phyloP scores from a whole-genome alignment of 2,888 invertebrate species.

The Apotomis betuletana region DNA sequence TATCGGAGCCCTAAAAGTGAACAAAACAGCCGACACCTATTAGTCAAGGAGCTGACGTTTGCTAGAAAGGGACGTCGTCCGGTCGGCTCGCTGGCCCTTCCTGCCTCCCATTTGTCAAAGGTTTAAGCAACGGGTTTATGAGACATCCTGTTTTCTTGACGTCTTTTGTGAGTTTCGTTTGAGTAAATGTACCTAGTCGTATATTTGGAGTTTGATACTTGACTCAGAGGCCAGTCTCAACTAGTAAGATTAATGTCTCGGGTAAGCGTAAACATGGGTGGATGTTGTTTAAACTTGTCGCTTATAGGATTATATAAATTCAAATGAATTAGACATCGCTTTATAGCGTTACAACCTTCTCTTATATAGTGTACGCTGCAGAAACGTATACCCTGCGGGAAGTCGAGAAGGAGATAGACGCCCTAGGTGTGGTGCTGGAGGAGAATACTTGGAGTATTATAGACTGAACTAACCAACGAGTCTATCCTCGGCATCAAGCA shows the following conservation, averaged over 20 bases:
- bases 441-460: no score
- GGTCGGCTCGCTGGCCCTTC: slow-evolving; percentile 52
- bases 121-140: slow-evolving; percentile 53
- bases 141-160: slow-evolving; percentile 42
- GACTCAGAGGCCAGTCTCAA: neutral
- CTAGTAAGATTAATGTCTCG: slow-evolving; percentile 2
- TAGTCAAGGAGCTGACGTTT: slow-evolving; percentile 59
- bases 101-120: slow-evolving; percentile 66
- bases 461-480: no score
- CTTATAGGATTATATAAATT: neutral
- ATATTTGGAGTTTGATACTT: slow-evolving; percentile 1
- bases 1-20: slow-evolving; percentile 46
- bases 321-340: no score
- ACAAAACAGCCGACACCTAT: slow-evolving; percentile 62
- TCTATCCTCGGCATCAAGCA: no score
- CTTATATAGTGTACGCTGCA: no score
- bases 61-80: slow-evolving; percentile 56
- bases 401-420: no score
- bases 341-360: no score
- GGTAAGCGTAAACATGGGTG: neutral
- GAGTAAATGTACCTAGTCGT: slow-evolving; percentile 5
- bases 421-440: no score
- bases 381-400: no score
- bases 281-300: neutral
- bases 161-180: slow-evolving; percentile 36